phyloP scores from a whole-genome alignment of 2,797 vertebrate species.

The Nothura maculosa region DNA sequence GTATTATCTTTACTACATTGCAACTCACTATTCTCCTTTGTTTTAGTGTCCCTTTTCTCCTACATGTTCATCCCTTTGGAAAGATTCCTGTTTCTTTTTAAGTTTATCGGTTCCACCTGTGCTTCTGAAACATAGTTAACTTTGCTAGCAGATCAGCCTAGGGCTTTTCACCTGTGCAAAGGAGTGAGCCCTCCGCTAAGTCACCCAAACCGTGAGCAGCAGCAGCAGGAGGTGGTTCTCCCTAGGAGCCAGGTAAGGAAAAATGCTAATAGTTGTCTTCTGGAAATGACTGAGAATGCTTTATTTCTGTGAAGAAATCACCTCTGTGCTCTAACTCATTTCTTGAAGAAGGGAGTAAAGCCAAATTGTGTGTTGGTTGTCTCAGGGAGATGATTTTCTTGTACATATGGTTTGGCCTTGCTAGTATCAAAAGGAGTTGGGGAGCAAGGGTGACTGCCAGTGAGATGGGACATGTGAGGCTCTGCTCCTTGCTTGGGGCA shows the following conservation, averaged over 20 bases:
- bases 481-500: not conserved
- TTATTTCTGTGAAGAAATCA: not conserved
- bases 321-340: not conserved
- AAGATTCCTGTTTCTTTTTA: not conserved
- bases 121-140: not conserved
- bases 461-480: not conserved
- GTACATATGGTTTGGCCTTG: not conserved
- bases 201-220: not conserved
- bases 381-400: not conserved
- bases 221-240: no score
- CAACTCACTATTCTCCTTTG: not conserved
- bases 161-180: not conserved
- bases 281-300: not conserved
- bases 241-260: not conserved
- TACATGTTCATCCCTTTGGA: not conserved
- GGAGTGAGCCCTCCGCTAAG: not conserved
- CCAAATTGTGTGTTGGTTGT: not conserved
- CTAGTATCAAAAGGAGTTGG: not conserved
- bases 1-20: not conserved
- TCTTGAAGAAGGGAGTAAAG: not conserved
- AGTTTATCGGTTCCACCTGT: not conserved
- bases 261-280: not conserved
- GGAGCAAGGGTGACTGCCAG: not conserved
- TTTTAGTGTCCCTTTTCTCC: not conserved
- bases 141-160: not conserved